Base-by-base conservation (phyloP, 2,113 vertebrate species). In the Psilopogon haemacephalus region DNA sequence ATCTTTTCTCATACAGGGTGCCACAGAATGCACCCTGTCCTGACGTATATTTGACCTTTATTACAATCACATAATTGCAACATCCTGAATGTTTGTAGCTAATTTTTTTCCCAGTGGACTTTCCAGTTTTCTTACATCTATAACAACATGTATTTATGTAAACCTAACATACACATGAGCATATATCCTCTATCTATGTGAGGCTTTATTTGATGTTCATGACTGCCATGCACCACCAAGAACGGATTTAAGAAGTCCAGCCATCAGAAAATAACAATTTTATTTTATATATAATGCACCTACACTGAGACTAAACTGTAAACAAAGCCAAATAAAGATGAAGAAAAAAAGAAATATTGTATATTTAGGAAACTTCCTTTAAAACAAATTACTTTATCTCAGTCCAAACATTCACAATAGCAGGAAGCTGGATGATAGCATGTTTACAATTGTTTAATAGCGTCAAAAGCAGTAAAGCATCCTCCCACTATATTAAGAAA, bases 321-420 rank as follows among this genome's bases (percentile, higher is more conserved):
- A 94, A 62, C 48, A n/a, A 77, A 89, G 33, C 60, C 75, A 89
- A 88, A 91, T 20, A 64, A 28, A 88, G 24, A 87, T n/a, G 32
- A 60, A 84, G 11, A 1, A 44, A 42, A 52, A 74, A n/a, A 27
- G 15, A 44, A 44, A 44, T 20, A 48, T 38, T 83, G 93, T 83
- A 75, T 87, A 71, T 88, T 93, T 82, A 91, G 78, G 54, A 72
- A 60, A 21, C 86, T 83, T 97, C 80, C 93, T 94, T 87, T 81
- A 73, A 93, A 96, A 83, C 67, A 81, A 88, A 93, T 74, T 54
- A 42, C 69, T 95, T 95, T 77, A 94, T 94, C 92, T 94, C 4
- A 9, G 74, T 85, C 86, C 93, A 94, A 62, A 88, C 69, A 71
- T 32, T 92, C 70, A 97, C 95, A 97, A 97, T 96, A 94, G 86